A percentile compares a stretch with the other conserved stretches of the same genome.
Evolutionary conservation across 2,113 vertebrate genomes (phyloP).

Genomic region (Alethe castanea): DNA sequence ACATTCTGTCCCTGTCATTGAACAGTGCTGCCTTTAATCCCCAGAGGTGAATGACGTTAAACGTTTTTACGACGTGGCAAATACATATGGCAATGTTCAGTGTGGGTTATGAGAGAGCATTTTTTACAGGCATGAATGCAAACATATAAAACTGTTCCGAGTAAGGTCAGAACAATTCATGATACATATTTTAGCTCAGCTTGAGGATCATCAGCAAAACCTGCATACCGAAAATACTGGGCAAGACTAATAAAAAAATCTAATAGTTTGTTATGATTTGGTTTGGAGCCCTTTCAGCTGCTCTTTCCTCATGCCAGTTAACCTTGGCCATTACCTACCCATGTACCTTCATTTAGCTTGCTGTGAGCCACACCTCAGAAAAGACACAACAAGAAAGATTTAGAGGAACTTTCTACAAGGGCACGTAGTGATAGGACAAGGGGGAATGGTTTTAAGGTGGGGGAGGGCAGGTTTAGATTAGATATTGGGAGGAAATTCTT

Average conservation of each 20-base stretch:
- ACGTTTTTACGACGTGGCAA: not conserved
- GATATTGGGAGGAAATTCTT: not conserved
- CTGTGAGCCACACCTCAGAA: not conserved
- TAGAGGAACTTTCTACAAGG: not conserved
- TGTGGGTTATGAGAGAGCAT: rapidly evolving
- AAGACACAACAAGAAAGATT: not conserved
- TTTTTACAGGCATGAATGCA: not conserved
- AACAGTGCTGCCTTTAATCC: not conserved
- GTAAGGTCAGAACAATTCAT: not conserved
- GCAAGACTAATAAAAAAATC: not conserved
- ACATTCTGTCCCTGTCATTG: not conserved
- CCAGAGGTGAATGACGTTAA: not conserved
- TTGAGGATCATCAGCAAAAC: slow-evolving; percentile 1
- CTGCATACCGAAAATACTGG: not conserved
- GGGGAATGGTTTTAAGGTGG: not conserved
- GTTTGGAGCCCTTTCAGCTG: not conserved
- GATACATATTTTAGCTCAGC: not conserved
- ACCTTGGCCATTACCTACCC: not conserved
- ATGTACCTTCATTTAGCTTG: not conserved
- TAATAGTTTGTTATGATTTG: not conserved
- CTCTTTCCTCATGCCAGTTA: not conserved
- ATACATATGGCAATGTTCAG: not conserved
- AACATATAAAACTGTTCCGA: not conserved
- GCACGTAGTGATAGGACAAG: not conserved
- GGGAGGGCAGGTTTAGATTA: not conserved